Percentiles rank a stretch among this genome's conserved stretches.
Conservation (phyloP, 2,888 invertebrate genomes). For the Teleogryllus oceanicus region DNA sequence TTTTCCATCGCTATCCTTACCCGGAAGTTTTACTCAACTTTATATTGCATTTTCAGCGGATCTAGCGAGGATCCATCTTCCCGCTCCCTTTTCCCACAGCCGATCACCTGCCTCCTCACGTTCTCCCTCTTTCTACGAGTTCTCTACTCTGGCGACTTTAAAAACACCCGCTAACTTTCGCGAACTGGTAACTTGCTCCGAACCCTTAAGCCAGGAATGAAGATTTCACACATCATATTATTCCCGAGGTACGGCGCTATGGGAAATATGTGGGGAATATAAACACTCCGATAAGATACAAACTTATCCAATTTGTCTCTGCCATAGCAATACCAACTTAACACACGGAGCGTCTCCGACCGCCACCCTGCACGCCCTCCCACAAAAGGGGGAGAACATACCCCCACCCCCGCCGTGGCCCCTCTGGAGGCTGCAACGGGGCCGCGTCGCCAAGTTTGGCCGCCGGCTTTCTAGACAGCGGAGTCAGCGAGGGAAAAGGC, state of each 20-base stretch:
- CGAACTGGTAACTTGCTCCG: neutral
- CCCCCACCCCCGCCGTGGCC: no score
- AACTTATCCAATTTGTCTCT: conserved; percentile 31
- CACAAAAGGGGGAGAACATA: no score
- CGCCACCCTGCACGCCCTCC: no score
- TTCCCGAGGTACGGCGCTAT: neutral
- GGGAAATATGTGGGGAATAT: conserved; percentile 23
- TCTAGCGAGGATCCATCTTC: neutral
- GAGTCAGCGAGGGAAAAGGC: no score
- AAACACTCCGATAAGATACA: conserved; percentile 29
- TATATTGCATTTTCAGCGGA: neutral
- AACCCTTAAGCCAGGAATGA: conserved; percentile 11
- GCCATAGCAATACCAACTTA: neutral
- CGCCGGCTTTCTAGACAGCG: no score
- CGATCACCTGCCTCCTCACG: neutral
- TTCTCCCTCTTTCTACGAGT: neutral
- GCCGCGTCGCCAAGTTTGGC: no score
- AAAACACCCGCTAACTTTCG: neutral
- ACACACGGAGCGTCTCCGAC: no score
- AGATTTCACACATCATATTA: neutral
- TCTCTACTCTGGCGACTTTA: neutral
- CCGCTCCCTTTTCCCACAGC: neutral
- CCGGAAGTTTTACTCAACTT: neutral
- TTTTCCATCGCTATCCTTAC: neutral
- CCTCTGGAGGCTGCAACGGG: no score